phyloP scores from a whole-genome alignment of 2,888 invertebrate genomes.

The Pseudanteris insignis region DNA sequence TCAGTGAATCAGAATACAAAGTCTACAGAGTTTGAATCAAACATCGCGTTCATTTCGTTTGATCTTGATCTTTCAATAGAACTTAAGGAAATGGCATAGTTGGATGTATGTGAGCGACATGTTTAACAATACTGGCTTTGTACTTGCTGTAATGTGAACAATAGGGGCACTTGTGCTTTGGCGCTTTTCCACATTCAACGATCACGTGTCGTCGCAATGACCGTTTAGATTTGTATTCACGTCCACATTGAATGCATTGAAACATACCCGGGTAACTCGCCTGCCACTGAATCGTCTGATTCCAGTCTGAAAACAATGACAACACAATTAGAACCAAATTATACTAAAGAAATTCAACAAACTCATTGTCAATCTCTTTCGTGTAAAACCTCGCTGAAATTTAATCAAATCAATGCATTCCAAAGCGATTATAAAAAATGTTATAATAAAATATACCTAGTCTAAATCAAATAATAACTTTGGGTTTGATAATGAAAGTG shows the following conservation, averaged over 20 bases:
- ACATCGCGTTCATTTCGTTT: not conserved
- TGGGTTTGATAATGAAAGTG: not conserved
- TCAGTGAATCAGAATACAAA: too few species aligned
- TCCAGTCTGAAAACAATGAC: slow-evolving; percentile 34
- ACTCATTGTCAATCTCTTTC: slow-evolving; percentile 7
- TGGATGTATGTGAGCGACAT: slow-evolving; percentile 57
- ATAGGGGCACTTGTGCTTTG: slow-evolving; percentile 61
- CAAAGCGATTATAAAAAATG: too few species aligned
- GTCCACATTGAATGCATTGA: slow-evolving; percentile 68
- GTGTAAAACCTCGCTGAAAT: slow-evolving; percentile 20
- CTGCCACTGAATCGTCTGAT: slow-evolving; percentile 13
- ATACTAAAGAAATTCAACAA: not conserved
- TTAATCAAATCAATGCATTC: slow-evolving; percentile 21
- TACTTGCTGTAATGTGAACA: slow-evolving; percentile 63
- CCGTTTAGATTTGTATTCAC: slow-evolving; percentile 70
- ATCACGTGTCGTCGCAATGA: slow-evolving; percentile 65
- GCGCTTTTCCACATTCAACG: slow-evolving; percentile 65
- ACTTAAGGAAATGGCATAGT: slow-evolving; percentile 39
- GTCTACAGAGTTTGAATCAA: too few species aligned
- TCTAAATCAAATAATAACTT: too few species aligned
- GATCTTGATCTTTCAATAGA: not conserved
- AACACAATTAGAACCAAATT: slow-evolving; percentile 13
- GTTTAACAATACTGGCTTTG: slow-evolving; percentile 61
- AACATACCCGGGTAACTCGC: slow-evolving; percentile 13
- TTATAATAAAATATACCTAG: too few species aligned